Base-by-base conservation (phyloP, 2,797 vertebrate species). In the Cirrhinus molitorella region DNA sequence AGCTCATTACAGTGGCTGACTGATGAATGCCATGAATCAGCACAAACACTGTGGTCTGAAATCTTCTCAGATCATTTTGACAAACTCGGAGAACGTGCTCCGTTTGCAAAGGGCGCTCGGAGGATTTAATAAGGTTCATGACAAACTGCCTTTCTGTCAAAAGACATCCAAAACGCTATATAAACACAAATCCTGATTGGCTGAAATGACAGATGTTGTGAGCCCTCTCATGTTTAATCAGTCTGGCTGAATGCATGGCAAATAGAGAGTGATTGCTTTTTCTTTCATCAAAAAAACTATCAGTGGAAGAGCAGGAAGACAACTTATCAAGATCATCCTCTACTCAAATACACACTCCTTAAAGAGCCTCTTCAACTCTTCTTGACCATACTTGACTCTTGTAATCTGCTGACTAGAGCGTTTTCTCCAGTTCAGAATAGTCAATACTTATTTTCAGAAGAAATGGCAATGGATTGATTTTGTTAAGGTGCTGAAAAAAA, bases 391-490 rank as follows among this genome's bases (percentile, higher is more conserved):
- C 78, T 68, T 86, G 80, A 80, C 63, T 77, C 55, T 57, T 77
- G 55, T 77, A 65, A 84, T 79, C 76, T 85, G 85, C 86, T 84
- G 87, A 88, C 73, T 75, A 37, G 81, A 87, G 81, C 19, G 10
- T 71, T 84, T 82, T 83, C 82, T 63, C 75, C 77, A 77, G 75
- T 81, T 83, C 76, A 67, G 66, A 57, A 21, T 75, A 83, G 81
- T 89, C 85, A 23, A 87, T 90, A 87, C 81, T 80, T 85, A 85
- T 84, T 88, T 90, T 84, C 79, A 57, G 80, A 61, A 83, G 83
- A 81, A 86, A 84, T 81, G 71, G 83, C 57, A 79, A 83, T 79
- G 85, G 80, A 87, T 87, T 86, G 87, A 86, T 89, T 87, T 87
- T 71, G 78, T 88, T 85, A 74, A 80, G 59, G 40, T 79, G 73